Conservation (phyloP, 2,888 invertebrate genomes). For the Himalopsyche kuldschensis region DNA sequence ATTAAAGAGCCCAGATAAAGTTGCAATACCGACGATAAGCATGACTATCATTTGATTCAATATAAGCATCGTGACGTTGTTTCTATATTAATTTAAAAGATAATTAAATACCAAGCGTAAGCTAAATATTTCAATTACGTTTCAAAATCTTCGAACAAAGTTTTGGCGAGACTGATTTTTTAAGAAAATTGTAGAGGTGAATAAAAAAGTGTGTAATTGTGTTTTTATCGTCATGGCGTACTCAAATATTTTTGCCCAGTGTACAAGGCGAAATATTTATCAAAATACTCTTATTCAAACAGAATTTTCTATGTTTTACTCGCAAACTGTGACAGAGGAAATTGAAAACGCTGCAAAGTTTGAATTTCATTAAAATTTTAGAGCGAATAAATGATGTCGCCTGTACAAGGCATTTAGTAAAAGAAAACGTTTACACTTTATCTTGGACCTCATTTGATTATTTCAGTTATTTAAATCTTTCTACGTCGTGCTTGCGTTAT, state of each 20-base stretch:
- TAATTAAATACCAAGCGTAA: too few relatives aligned
- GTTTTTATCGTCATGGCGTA: not conserved
- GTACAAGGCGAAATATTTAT: not conserved
- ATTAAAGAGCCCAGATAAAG: too few relatives aligned
- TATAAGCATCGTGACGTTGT: too few relatives aligned
- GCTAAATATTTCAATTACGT: too few relatives aligned
- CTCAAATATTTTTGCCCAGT: not conserved
- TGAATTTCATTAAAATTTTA: not conserved
- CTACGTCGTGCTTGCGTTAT: not conserved
- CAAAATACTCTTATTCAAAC: not conserved
- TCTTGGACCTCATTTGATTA: not conserved
- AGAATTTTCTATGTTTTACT: not conserved
- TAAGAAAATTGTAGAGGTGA: too few relatives aligned
- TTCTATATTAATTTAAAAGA: too few relatives aligned
- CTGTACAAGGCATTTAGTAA: not conserved
- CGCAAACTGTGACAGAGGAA: not conserved
- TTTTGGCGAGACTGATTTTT: too few relatives aligned
- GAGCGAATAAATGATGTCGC: not conserved
- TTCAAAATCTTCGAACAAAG: too few relatives aligned
- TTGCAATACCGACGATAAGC: too few relatives aligned
- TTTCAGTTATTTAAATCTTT: not conserved
- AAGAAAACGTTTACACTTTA: not conserved
- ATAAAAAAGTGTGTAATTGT: not conserved
- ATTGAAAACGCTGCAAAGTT: not conserved
- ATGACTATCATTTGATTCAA: too few relatives aligned